Base-by-base conservation (phyloP, 2,113 vertebrate genomes). In the Muscicapa adusta region DNA sequence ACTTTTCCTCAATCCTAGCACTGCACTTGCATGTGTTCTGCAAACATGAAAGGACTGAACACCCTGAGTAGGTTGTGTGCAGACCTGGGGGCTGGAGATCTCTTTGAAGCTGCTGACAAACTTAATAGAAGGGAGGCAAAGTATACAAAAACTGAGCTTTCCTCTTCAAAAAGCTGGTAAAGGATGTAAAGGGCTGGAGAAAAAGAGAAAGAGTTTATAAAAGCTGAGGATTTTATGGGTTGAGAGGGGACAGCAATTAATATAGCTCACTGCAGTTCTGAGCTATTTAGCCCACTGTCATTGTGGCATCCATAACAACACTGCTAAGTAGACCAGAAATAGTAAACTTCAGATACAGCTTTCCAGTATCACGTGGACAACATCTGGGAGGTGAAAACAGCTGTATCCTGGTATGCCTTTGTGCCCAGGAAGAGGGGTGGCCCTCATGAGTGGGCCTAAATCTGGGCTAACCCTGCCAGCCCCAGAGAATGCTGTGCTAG, bases 71-170 rank as follows among this genome's bases (percentile, higher is more conserved):
- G 36, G 36, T 31, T 19, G 10, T 3, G 2, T 51, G 48, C 18
- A 75, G 34, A 67, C 24, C 61, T 40, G 13, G 38, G 18, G n/a
- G 11, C 17, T 65, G 36, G 22, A 72, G n/a, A 47, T 26, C 13
- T 43, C 31, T 88, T 48, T 82, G 62, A 75, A 85, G 24, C n/a
- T 85, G 31, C 53, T 75, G n/a, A 68, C 28, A 93, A 84, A 80
- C 22, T 34, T 29, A 33, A 67, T 17, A 18, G 40, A 43, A 85
- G 8, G 17, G 19, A 81, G 23, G 19, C 0, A 1, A 75, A 78
- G 5, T 5, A 34, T 15, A 43, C 12, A 65, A 63, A 85, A 85
- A 56, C 2, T 63, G 66, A 79, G 29, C 28, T 73, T 80, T 71
- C 38, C 14, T 74, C 51, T 50, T 90, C 38, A 62, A 62, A 78